Conservation (phyloP, 2,113 vertebrate genomes). For the Cercopithecus mona region DNA sequence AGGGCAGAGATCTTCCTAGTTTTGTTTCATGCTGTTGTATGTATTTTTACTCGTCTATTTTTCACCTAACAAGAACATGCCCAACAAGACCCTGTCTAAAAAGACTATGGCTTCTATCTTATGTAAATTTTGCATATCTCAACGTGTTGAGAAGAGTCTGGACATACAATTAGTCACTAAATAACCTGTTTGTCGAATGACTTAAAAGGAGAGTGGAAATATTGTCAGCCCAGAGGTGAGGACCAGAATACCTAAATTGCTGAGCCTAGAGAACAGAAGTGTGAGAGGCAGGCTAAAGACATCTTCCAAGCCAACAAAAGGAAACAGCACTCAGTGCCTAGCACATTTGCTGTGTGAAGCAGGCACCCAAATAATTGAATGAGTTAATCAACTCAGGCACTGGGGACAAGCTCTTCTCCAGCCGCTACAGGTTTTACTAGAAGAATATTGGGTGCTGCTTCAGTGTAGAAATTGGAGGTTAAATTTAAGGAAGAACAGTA, state of each 20-base stretch:
- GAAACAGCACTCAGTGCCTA: constrained; percentile 15
- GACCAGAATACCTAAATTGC: background rate
- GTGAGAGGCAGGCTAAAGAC: background rate
- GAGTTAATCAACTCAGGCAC: background rate
- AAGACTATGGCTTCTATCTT: background rate
- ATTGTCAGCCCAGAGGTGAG: background rate
- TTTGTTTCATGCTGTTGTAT: background rate
- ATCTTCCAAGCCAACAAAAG: constrained; percentile 30
- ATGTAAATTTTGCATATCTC: background rate
- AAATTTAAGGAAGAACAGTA: background rate
- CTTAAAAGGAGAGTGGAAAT: background rate
- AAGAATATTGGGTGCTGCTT: background rate
- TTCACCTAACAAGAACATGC: background rate
- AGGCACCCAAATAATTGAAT: constrained; percentile 43
- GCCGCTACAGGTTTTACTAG: background rate
- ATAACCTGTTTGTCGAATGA: background rate
- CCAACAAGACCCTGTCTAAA: background rate
- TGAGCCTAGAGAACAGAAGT: background rate
- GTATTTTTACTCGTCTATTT: background rate
- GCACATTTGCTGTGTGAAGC: constrained; percentile 18
- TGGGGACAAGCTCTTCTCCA: background rate
- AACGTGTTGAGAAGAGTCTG: constrained; percentile 5
- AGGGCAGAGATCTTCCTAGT: background rate
- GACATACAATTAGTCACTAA: background rate
- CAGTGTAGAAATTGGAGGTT: background rate